phyloP scores from a whole-genome alignment of 2,888 invertebrate species.

The Keiferia lycopersicella region DNA sequence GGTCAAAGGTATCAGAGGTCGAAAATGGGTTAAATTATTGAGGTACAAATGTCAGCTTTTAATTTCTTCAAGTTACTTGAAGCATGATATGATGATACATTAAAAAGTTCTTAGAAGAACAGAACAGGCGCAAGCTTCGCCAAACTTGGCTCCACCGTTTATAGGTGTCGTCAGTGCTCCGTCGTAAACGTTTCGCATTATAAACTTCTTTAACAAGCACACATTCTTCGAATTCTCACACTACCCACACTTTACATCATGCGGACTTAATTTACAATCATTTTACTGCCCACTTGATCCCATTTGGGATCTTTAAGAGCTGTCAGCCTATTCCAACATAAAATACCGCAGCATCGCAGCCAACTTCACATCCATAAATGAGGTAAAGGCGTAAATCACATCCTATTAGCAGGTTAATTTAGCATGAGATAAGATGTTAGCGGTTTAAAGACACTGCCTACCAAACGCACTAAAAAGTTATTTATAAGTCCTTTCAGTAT shows the following conservation, averaged over 20 bases:
- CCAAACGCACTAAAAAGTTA: not conserved
- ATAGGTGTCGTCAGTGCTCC: not conserved
- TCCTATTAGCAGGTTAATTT: conserved; percentile 60
- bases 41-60: too few relatives aligned
- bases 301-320: conserved; percentile 24
- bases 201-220: conserved; percentile 4
- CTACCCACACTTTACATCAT: conserved; percentile 24
- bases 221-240: conserved; percentile 14
- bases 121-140: too few relatives aligned
- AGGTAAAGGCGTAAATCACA: conserved; percentile 46
- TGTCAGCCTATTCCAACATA: conserved; percentile 17
- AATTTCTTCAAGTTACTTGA: too few relatives aligned
- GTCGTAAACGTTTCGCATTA: not conserved
- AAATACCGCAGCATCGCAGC: conserved; percentile 25
- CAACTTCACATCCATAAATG: conserved; percentile 27
- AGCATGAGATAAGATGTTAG: conserved; percentile 49
- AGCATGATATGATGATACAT: too few relatives aligned
- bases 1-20: too few relatives aligned
- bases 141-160: not conserved
- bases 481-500: conserved; percentile 2
- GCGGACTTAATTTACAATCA: conserved; percentile 26
- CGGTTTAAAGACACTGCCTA: conserved; percentile 11
- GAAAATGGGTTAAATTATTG: too few relatives aligned
- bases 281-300: conserved; percentile 20
- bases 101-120: too few relatives aligned